Base-by-base conservation (phyloP, 2,113 vertebrate genomes). In the Nesoenas mayeri region DNA sequence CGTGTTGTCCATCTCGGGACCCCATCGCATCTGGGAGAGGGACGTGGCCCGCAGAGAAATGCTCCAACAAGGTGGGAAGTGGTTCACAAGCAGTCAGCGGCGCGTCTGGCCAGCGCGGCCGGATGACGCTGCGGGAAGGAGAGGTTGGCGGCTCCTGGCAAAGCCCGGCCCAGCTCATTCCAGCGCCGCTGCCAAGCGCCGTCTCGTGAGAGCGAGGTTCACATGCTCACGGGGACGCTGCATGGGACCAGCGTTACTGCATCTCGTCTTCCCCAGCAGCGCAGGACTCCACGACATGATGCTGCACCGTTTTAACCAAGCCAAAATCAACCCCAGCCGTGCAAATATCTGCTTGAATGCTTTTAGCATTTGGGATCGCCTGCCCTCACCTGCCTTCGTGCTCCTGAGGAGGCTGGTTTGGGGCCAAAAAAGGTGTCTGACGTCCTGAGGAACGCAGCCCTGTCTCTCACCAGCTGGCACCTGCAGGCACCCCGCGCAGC, bases 71-170 rank as follows among this genome's bases (percentile, higher is more conserved):
- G 70, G 73, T 54, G 91, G 92, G 95, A 92, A 88, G 91, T 24
- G 88, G 42, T 88, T 96, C 95, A 83, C 0, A 10, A 93, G 88
- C 85, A 78, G 79, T 12, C 85, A 61, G 92, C 79, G 67, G 94
- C 0, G 2, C 74, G 61, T 62, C 92, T 93, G 88, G 93, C 94
- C 80, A 32, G 78, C 12, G 0, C 18, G 0, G 85, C 79, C 57
- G 21, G 94, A 95, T 93, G 96, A 91, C 91, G 65, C 86, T 20
- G 79, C 91, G 77, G 91, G 86, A 83, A 92, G 89, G 77, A 80
- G 91, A 86, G 44, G 42, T 53, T 96, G 93, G 95, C 90, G 69
- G 91, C 79, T 66, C 58, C 36, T 72, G 88, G 81, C 36, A 24
- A 57, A 78, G 70, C 65, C 78, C 0, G 1, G 74, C 65, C 1